phyloP scores from a whole-genome alignment of 2,888 invertebrate genomes.

The Metallyticus violacea region DNA sequence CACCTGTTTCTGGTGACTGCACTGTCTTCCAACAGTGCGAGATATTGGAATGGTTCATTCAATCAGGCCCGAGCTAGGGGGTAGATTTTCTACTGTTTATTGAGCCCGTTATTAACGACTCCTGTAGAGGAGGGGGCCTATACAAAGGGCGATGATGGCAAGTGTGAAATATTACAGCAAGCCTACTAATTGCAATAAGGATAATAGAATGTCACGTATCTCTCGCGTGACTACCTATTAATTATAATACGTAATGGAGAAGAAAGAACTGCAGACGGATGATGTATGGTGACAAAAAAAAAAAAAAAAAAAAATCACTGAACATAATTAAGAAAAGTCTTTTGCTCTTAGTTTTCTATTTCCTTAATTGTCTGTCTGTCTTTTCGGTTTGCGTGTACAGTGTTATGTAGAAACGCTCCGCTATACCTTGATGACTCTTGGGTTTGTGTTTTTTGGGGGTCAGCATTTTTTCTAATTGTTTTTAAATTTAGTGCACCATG shows the following conservation, averaged over 20 bases:
- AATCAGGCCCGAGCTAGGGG: background rate
- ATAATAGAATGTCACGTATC: slow-evolving; percentile 9
- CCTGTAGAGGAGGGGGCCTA: background rate
- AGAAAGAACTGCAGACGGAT: background rate
- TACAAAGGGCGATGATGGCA: slow-evolving; percentile 4
- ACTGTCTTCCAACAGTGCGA: too few relatives aligned
- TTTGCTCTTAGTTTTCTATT: too few relatives aligned
- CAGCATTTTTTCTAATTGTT: too few relatives aligned
- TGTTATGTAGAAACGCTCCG: too few relatives aligned
- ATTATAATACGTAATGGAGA: background rate
- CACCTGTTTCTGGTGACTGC: too few relatives aligned
- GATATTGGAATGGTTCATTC: background rate
- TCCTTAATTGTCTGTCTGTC: too few relatives aligned
- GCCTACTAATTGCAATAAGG: background rate
- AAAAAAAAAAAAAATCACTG: background rate
- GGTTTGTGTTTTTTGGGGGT: too few relatives aligned
- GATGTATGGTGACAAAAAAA: background rate
- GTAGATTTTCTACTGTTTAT: background rate
- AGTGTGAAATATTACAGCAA: background rate
- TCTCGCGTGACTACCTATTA: slow-evolving; percentile 10
- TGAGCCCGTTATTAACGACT: background rate
- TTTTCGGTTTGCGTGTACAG: too few relatives aligned
- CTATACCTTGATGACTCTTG: too few relatives aligned
- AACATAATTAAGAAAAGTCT: too few relatives aligned
- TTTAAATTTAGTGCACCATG: too few relatives aligned